Percentiles rank a stretch among this genome's conserved stretches.
These are phyloP conservation scores for Bombus terrestris DNA, from an alignment of 1,140 invertebrate genomes.

Conservation along the genomic window DNA sequence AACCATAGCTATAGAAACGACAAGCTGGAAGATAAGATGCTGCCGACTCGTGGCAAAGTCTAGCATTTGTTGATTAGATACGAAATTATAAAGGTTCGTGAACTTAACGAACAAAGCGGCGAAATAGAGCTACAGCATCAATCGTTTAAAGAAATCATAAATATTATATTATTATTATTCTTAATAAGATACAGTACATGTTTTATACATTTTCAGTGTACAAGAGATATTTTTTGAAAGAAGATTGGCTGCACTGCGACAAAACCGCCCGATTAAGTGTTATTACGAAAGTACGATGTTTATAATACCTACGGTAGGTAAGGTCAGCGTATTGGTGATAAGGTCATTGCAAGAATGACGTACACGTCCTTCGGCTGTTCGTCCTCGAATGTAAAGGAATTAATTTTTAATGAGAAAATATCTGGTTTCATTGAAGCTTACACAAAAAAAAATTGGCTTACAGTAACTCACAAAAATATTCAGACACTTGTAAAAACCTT, in stretches of 20 bases:
- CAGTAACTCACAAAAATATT: neutral
- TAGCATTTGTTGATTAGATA: constrained; percentile 44
- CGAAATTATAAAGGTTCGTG: constrained; percentile 35
- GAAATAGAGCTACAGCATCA: neutral
- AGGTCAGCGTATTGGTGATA: constrained; percentile 38
- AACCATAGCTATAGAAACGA: neutral
- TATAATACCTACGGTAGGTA: constrained; percentile 38
- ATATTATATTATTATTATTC: neutral
- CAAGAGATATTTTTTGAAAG: neutral
- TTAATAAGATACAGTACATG: neutral
- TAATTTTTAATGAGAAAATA: constrained; percentile 38
- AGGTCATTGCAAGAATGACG: constrained; percentile 37
- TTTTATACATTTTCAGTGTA: neutral
- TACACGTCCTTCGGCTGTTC: constrained; percentile 35
- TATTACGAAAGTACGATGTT: constrained; percentile 8
- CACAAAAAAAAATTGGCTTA: neutral
- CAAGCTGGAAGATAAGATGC: constrained; percentile 17
- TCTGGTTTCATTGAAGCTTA: neutral
- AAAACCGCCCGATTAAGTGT: neutral
- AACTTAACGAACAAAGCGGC: constrained; percentile 23
- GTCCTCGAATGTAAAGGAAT: constrained; percentile 29
- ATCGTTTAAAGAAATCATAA: neutral
- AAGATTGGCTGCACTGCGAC: neutral
- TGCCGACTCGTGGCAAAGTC: constrained; percentile 36
- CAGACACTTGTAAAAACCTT: neutral